Evolutionary conservation across 1,140 invertebrate species (phyloP).

Genomic region (Trichonephila clavata): DNA sequence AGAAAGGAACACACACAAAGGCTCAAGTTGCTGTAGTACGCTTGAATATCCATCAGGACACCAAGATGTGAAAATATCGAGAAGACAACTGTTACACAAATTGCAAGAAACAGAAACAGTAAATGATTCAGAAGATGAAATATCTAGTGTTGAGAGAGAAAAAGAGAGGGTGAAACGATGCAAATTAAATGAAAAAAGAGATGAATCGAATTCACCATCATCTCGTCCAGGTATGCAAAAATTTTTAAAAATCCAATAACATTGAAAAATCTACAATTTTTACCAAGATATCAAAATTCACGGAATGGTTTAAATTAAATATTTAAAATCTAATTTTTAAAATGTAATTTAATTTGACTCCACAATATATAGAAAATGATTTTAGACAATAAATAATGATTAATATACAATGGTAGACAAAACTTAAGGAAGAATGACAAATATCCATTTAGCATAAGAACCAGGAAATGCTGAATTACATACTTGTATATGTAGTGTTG

Average conservation of each 20-base stretch:
- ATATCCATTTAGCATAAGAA: no score
- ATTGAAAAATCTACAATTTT: no score
- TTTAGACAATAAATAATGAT: no score
- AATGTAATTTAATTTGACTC: no score
- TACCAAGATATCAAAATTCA: no score
- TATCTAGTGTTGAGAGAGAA: neutral
- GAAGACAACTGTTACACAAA: slow-evolving; percentile 63
- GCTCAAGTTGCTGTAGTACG: neutral
- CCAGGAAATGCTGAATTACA: no score
- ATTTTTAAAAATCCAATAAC: neutral
- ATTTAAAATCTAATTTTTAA: no score
- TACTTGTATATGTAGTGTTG: no score
- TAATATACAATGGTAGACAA: no score
- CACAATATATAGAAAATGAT: no score
- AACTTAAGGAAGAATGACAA: no score
- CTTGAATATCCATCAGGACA: neutral
- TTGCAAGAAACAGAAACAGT: slow-evolving; percentile 55
- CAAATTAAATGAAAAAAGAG: neutral
- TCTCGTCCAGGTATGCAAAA: slow-evolving; percentile 10
- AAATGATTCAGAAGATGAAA: neutral
- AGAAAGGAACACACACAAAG: neutral
- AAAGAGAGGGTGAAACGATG: neutral
- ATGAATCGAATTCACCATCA: neutral
- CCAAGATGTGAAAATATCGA: slow-evolving; percentile 56
- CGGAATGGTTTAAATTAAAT: no score